A percentile compares a stretch with the other conserved stretches of the same genome.
phyloP scores from a whole-genome alignment of 2,888 invertebrate genomes.

The Brassicogethes aeneus region DNA sequence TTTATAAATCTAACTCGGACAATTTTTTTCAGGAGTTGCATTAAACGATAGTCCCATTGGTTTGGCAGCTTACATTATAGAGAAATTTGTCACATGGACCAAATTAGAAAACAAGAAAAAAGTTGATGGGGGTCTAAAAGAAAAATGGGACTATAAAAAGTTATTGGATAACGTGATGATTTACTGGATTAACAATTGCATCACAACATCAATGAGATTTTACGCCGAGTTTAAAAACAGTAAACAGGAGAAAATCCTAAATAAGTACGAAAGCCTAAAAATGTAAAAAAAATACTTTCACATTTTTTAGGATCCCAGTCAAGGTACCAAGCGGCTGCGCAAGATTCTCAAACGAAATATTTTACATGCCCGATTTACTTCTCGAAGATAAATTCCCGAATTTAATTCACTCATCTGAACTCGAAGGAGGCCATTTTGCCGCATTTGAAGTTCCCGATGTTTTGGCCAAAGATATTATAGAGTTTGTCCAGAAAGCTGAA shows the following conservation, averaged over 20 bases:
- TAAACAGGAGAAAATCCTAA: too few species aligned
- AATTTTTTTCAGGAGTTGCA: conserved; percentile 49
- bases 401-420: conserved; percentile 44
- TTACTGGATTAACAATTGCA: conserved; percentile 66
- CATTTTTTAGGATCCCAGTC: conserved; percentile 54
- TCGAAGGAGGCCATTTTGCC: conserved; percentile 27
- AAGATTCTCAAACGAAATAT: conserved; percentile 61
- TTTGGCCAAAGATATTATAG: conserved; percentile 24
- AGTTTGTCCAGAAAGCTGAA: conserved; percentile 20
- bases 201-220: conserved; percentile 63
- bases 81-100: conserved; percentile 78
- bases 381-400: conserved; percentile 54
- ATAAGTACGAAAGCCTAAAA: too few species aligned
- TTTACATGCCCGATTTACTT: conserved; percentile 49
- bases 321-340: conserved; percentile 66
- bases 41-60: conserved; percentile 74
- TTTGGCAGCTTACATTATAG: conserved; percentile 81
- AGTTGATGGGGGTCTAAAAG: conserved; percentile 57
- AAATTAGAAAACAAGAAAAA: conserved; percentile 42
- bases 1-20: too few species aligned
- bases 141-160: conserved; percentile 60
- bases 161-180: conserved; percentile 70
- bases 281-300: too few species aligned
- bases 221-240: too few species aligned
- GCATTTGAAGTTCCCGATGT: conserved; percentile 27